Base-by-base conservation (phyloP, 2,888 invertebrate genomes). In the Nomada lathburiana region DNA sequence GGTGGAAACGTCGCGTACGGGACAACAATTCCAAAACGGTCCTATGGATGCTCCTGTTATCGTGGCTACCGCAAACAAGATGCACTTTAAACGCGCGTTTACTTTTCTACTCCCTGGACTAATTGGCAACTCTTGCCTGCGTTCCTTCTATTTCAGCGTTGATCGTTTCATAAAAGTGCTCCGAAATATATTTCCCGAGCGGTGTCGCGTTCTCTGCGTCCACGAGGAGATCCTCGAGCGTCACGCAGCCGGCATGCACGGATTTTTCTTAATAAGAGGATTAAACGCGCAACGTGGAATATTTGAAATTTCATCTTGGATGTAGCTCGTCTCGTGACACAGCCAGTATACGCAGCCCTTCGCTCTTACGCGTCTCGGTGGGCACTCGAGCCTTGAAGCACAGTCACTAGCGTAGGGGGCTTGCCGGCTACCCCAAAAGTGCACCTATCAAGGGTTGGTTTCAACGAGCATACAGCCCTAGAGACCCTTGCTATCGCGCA, bases 351-450 rank as follows among this genome's bases (percentile, higher is more conserved):
- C 65, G 65, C 57, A 73, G 80, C 79, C 83, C 79, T 85, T 87
- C 84, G 80, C 86, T 86, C 88, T 86, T 87, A 82, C 83, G 86
- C 87, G 89, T 91, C 90, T 90, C 89, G 86, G 82, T 82, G 77
- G 83, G 82, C 80, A 90, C 91, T 91, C 87, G 88, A 91, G 85
- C 84, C 78, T 82, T 86, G 76, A 88, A 88, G 88, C 84, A 84
- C 86, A 87, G 88, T 89, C 77, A 86, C 89, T 88, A 80, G 73
- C 57, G 63, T 76, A 67, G 84, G 85, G 86, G 85, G 83, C 80
- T 77, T 81, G 87, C 80, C 82, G 80, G 83, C 89, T 89, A 90
- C 88, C 87, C 88, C 86, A 89, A 89, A 89, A 90, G 89, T 89
- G 86, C 87, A 87, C 87, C 85, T 89, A 89, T 82, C 82, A 60